Evolutionary conservation across 2,888 invertebrate species (phyloP), one percentile per base, ranked within the genome.

Genomic region (Pegoplata infirma): DNA sequence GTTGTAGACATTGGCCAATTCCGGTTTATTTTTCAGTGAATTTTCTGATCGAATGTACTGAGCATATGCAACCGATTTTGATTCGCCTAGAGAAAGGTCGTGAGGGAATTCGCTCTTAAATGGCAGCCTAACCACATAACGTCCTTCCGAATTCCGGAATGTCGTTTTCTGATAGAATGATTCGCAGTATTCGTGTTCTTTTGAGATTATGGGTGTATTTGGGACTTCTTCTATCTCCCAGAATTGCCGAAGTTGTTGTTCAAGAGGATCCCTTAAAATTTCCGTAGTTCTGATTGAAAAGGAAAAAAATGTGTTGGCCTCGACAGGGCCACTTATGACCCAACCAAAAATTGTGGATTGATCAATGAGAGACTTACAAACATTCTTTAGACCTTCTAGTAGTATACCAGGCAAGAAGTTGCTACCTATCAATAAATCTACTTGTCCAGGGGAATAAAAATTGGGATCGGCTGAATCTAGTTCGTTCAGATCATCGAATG

Each of bases 221-320:
- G 4, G n/a, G 1, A 66, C 1, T 58, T 73, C 66, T 12, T 58
- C 51, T 17, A 59, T 44, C 40, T 74, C 66, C 66, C 66, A 66
- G 28, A 74, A 74, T 8, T 36, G 19, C 16, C 40, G 46, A 0
- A 74, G 6, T 4, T 61, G 58, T 3, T 23, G 5, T 2, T 28
- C 10, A 8, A 67, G 23, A 2, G 19, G 10, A 5, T 74, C 36
- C 1, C 14, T 8, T 12, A 28, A 5, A 8, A 19, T 32, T 55
- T 74, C 74, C 7, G 1, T 4, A 0, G 32, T 55, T 14, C 36
- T 32, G 10, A 53, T 46, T 10, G 74, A 55, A 36, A 67, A 74
- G n/a, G 66, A n/a, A 12, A 21, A 21, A 12, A 32, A 8, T 28
- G 36, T 8, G 58, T 21, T n/a, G 16, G n/a, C n/a, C 2, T 10